Evolutionary conservation across 2,113 vertebrate genomes (phyloP).

Genomic region (Syngnathoides biaculeatus): DNA sequence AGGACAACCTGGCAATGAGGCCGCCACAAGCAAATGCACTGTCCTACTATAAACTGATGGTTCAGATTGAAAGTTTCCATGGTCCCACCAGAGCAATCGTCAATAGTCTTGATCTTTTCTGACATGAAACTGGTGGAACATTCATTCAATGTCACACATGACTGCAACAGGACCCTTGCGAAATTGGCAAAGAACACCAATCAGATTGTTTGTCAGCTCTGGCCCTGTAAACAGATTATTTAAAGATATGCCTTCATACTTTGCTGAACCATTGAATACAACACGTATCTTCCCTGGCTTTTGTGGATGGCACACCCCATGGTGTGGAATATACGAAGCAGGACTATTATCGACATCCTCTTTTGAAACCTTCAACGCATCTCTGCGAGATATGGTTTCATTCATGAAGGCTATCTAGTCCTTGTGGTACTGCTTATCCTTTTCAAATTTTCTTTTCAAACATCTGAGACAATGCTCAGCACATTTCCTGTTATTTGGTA

Average conservation of each 20-base stretch:
- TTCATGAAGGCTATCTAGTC: too few relatives aligned
- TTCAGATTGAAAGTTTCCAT: not conserved
- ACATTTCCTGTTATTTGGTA: too few relatives aligned
- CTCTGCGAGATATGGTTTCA: too few relatives aligned
- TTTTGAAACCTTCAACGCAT: too few relatives aligned
- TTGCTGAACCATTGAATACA: too few relatives aligned
- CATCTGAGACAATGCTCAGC: too few relatives aligned
- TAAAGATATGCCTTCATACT: not conserved
- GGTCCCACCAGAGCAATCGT: not conserved
- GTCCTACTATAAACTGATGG: not conserved
- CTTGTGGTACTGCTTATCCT: too few relatives aligned
- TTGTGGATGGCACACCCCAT: too few relatives aligned
- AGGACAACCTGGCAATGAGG: not conserved
- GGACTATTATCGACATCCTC: too few relatives aligned
- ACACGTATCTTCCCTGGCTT: too few relatives aligned
- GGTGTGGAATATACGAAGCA: too few relatives aligned
- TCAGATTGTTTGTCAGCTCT: not conserved
- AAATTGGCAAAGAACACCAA: not conserved
- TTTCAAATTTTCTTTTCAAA: too few relatives aligned
- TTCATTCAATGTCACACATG: conserved; percentile 2
- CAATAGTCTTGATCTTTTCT: not conserved
- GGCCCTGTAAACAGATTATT: not conserved
- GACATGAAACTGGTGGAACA: conserved; percentile 16
- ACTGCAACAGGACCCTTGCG: not conserved
- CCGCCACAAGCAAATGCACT: not conserved